Percentiles rank a stretch among this genome's conserved stretches.
phyloP scores from a whole-genome alignment of 2,113 vertebrate species.

The Redunca redunca region DNA sequence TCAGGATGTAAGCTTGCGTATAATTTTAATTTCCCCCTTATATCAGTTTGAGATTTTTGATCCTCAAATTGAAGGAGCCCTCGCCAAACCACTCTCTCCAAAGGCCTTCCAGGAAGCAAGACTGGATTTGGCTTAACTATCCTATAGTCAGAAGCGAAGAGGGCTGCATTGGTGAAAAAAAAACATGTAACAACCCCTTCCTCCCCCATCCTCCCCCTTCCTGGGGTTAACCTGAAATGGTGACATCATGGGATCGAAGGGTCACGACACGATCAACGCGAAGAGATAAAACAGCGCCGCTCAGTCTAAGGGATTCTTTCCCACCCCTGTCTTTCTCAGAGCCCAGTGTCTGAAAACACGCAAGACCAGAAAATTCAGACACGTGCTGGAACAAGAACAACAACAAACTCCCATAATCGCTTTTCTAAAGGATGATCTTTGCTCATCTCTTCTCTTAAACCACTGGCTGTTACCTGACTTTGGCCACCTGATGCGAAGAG shows the following conservation, averaged over 20 bases:
- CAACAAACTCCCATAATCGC: accelerated
- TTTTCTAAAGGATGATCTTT: background rate
- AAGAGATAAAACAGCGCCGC: accelerated
- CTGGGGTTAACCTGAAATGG: accelerated
- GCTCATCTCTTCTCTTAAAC: background rate
- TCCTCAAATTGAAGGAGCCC: background rate
- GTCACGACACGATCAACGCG: accelerated
- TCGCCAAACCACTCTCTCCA: background rate
- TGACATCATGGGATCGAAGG: background rate
- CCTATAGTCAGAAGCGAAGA: background rate
- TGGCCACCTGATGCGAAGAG: background rate
- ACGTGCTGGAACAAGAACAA: accelerated
- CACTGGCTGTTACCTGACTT: accelerated
- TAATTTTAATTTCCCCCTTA: background rate
- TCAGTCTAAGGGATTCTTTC: too few species aligned
- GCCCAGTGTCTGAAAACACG: background rate
- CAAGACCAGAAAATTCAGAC: background rate
- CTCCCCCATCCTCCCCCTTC: background rate
- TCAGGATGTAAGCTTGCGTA: background rate
- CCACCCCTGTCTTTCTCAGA: background rate
- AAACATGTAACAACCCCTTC: background rate
- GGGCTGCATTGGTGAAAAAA: background rate
- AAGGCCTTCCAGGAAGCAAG: background rate
- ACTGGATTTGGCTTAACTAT: background rate
- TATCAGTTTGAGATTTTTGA: background rate